These are phyloP conservation scores for Erythrocercus mccallii DNA, from an alignment of 2,113 vertebrate species.

Conservation along the genomic window DNA sequence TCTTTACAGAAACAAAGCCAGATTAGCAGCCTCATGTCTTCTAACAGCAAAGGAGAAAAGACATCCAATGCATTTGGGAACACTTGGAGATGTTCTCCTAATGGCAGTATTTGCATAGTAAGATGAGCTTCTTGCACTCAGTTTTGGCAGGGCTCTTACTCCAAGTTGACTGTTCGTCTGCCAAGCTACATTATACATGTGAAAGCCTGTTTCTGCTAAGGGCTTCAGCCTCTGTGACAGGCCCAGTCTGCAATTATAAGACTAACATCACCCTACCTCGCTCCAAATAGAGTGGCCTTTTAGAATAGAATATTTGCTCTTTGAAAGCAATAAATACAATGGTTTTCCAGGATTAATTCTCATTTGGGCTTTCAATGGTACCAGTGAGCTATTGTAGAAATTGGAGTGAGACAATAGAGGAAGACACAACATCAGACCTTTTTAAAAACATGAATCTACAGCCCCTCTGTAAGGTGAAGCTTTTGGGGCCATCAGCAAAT, in stretches of 20 bases:
- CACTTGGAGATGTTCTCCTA: not conserved
- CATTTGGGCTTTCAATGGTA: not conserved
- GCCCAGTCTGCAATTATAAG: not conserved
- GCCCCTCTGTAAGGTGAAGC: not conserved
- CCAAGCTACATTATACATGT: conserved; percentile 28
- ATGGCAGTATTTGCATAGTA: conserved; percentile 38
- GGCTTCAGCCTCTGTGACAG: not conserved
- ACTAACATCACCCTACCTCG: not conserved
- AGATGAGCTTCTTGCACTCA: not conserved
- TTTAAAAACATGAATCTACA: not conserved
- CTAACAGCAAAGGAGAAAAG: conserved; percentile 13
- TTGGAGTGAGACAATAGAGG: not conserved
- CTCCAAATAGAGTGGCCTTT: not conserved
- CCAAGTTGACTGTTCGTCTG: conserved; percentile 7
- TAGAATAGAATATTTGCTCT: not conserved
- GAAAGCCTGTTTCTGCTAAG: not conserved
- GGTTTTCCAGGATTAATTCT: not conserved
- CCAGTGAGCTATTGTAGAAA: not conserved
- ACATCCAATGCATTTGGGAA: not conserved
- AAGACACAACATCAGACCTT: not conserved
- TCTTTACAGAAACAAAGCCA: not conserved
- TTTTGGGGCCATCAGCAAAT: not conserved
- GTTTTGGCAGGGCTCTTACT: not conserved
- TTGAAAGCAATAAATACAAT: not conserved
- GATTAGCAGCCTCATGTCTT: not conserved